Percentiles rank a stretch among this genome's conserved stretches.
phyloP scores from a whole-genome alignment of 2,888 invertebrate genomes.

The Cryptocephalus moraei region DNA sequence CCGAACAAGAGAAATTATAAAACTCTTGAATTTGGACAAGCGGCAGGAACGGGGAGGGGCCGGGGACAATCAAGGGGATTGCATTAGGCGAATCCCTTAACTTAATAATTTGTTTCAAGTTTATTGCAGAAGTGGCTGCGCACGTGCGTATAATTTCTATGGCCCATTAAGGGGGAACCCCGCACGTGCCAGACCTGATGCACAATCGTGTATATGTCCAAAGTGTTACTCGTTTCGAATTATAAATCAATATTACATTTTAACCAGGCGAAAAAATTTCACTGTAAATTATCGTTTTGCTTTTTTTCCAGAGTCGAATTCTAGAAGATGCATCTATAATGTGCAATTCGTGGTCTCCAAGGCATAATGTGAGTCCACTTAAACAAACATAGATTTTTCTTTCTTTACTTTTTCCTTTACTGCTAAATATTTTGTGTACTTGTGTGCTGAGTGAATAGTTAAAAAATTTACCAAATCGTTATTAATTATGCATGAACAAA shows the following conservation, averaged over 20 bases:
- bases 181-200: too few relatives aligned
- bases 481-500: too few relatives aligned
- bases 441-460: too few relatives aligned
- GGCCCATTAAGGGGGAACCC: slow-evolving; percentile 10
- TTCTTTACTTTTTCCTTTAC: slow-evolving; percentile 3
- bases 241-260: not conserved
- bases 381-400: not conserved
- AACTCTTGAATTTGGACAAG: too few relatives aligned
- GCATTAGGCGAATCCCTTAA: slow-evolving; percentile 13
- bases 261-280: not conserved
- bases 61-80: slow-evolving; percentile 7
- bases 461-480: too few relatives aligned
- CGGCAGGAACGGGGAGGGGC: too few relatives aligned
- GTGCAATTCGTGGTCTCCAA: slow-evolving; percentile 87
- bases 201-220: not conserved
- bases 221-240: not conserved
- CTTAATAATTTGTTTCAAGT: slow-evolving; percentile 18
- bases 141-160: slow-evolving; percentile 16
- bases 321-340: slow-evolving; percentile 82
- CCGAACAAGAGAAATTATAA: too few relatives aligned
- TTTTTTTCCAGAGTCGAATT: slow-evolving; percentile 70
- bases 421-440: not conserved
- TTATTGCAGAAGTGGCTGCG: slow-evolving; percentile 19
- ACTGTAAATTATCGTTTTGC: not conserved
- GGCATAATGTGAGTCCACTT: slow-evolving; percentile 71